Conservation (phyloP, 2,113 vertebrate species). For the Myotis davidii region DNA sequence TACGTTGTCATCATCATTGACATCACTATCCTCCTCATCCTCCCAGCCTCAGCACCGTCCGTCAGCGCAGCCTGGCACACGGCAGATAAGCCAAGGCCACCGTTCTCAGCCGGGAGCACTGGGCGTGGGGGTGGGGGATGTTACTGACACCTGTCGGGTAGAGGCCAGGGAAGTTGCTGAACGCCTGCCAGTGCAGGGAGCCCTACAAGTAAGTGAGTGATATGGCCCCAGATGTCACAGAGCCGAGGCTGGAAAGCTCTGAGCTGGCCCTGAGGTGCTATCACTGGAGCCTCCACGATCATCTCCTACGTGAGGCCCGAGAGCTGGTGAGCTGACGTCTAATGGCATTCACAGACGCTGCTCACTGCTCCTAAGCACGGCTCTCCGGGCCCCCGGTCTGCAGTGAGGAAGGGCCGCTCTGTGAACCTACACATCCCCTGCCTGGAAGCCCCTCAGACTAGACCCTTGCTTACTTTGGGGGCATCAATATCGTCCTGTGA, state of each 20-base stretch:
- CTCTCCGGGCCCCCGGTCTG: not conserved
- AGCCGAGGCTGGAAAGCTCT: fast-evolving
- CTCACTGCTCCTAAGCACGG: fast-evolving
- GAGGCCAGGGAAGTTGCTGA: no score
- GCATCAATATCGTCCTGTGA: not conserved
- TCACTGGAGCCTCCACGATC: not conserved
- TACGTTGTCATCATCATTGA: not conserved
- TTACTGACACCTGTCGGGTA: not conserved
- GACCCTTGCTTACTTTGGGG: not conserved
- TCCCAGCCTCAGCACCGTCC: not conserved
- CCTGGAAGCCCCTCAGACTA: not conserved
- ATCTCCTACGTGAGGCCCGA: not conserved
- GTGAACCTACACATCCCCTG: not conserved
- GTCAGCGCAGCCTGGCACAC: not conserved
- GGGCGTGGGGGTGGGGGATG: fast-evolving
- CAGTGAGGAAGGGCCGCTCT: not conserved
- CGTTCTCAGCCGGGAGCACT: not conserved
- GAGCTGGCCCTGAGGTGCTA: not conserved
- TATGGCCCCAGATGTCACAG: not conserved
- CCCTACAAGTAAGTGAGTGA: no score
- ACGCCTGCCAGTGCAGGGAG: not conserved
- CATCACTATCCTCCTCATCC: not conserved
- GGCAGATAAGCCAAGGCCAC: not conserved
- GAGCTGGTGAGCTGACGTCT: not conserved
- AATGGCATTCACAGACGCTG: fast-evolving